Evolutionary conservation across 2,797 vertebrate species (phyloP).

Genomic region (Cossypha polioptera): DNA sequence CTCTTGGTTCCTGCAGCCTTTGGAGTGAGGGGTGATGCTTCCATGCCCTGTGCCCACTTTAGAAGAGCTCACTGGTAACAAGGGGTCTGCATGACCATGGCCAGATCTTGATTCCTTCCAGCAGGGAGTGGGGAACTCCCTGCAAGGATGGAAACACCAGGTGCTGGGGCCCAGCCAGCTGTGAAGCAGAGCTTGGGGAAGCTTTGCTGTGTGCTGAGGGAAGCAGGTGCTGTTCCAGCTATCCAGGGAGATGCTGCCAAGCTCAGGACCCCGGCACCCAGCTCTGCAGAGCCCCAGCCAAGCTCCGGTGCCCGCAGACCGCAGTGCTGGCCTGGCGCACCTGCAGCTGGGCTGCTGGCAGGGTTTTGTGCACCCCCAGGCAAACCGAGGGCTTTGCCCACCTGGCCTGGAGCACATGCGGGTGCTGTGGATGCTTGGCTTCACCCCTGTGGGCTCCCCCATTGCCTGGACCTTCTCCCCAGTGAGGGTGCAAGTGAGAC

Average conservation of each 20-base stretch:
- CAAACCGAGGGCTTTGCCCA: constrained; percentile 13
- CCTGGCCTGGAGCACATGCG: background rate
- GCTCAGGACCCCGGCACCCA: background rate
- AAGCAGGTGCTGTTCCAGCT: background rate
- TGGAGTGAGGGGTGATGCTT: background rate
- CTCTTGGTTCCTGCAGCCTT: background rate
- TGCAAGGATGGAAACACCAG: background rate
- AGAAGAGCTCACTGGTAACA: background rate
- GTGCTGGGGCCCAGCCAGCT: background rate
- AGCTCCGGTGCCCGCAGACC: background rate
- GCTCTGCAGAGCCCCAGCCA: background rate
- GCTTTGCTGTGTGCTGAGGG: background rate
- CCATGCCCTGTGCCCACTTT: background rate
- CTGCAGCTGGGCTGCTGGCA: constrained; percentile 22
- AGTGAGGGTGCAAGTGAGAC: background rate
- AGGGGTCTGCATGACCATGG: background rate
- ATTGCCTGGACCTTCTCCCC: background rate
- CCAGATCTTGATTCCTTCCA: background rate
- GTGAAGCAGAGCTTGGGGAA: background rate
- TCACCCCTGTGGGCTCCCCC: background rate
- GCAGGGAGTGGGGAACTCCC: background rate
- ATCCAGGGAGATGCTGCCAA: background rate
- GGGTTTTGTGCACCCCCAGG: background rate
- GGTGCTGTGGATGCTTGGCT: background rate
- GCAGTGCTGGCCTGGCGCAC: background rate